These are phyloP conservation scores for Sminthurinus aureus DNA, from an alignment of 2,888 invertebrate species.

Conservation along the genomic window DNA sequence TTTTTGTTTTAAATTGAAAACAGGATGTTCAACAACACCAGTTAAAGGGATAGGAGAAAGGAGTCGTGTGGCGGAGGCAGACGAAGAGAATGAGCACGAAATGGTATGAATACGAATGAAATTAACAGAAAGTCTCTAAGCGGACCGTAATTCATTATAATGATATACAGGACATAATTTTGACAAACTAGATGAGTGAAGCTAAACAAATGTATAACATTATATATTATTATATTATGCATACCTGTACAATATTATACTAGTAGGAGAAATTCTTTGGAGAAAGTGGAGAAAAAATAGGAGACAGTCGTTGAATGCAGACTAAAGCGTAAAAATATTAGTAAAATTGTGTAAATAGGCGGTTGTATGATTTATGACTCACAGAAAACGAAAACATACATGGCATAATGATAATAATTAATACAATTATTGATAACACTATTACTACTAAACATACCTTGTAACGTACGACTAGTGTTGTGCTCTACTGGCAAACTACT, in stretches of 20 bases:
- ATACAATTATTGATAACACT: background rate
- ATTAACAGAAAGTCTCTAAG: background rate
- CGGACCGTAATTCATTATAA: background rate
- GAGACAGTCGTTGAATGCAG: background rate
- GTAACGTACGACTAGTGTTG: too few species aligned
- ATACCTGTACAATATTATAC: background rate
- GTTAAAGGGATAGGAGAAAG: constrained; percentile 36
- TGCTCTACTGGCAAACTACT: too few species aligned
- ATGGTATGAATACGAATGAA: constrained; percentile 50
- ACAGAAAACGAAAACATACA: too few species aligned
- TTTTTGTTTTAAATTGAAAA: background rate
- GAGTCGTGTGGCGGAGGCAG: constrained; percentile 24
- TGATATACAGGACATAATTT: background rate
- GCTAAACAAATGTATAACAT: background rate
- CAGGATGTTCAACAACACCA: constrained; percentile 51
- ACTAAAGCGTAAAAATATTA: background rate
- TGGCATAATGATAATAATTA: background rate
- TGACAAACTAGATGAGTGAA: background rate
- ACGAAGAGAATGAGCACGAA: constrained; percentile 49
- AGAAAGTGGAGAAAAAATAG: background rate
- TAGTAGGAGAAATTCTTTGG: background rate
- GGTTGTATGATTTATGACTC: too few species aligned
- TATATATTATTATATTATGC: background rate
- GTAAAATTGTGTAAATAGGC: too few species aligned
- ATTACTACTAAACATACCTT: background rate